Evolutionary conservation across 2,888 invertebrate species (phyloP).

Genomic region (Asteroscopus sphinx): DNA sequence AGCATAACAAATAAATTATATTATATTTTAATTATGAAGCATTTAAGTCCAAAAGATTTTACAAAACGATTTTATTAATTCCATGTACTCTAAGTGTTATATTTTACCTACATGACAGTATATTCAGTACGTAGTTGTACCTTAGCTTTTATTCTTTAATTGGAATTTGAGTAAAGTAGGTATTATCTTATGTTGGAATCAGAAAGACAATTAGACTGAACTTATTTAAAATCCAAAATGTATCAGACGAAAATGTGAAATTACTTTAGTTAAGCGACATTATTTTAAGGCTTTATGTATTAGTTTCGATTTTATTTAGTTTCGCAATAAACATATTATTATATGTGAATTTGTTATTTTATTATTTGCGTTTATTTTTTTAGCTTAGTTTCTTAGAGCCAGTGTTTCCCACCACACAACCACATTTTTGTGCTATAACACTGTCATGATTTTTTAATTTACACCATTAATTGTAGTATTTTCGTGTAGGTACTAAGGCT

Average conservation of each 20-base stretch:
- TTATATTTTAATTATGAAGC: too few relatives aligned
- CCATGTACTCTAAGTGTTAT: conserved; percentile 45
- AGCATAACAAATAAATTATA: too few relatives aligned
- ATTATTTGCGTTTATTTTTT: conserved; percentile 36
- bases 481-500: accelerated
- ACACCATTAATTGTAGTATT: not conserved
- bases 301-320: conserved; percentile 69
- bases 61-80: conserved; percentile 46
- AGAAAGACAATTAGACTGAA: conserved; percentile 62
- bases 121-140: conserved; percentile 38
- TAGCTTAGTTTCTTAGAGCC: conserved; percentile 3
- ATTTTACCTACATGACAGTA: conserved; percentile 73
- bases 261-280: conserved; percentile 47
- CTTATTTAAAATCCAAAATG: conserved; percentile 43
- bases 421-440: too few relatives aligned
- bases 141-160: conserved; percentile 24
- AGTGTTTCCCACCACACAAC: too few relatives aligned
- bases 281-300: conserved; percentile 65
- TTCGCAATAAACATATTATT: conserved; percentile 63
- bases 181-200: conserved; percentile 37
- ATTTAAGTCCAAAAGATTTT: conserved; percentile 35
- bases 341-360: conserved; percentile 64
- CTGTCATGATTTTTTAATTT: conserved; percentile 9
- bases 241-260: conserved; percentile 51
- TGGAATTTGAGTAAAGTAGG: conserved; percentile 34